A percentile compares a stretch with the other conserved stretches of the same genome.
Evolutionary conservation across 2,797 vertebrate genomes (phyloP).

Genomic region (Xenops minutus): DNA sequence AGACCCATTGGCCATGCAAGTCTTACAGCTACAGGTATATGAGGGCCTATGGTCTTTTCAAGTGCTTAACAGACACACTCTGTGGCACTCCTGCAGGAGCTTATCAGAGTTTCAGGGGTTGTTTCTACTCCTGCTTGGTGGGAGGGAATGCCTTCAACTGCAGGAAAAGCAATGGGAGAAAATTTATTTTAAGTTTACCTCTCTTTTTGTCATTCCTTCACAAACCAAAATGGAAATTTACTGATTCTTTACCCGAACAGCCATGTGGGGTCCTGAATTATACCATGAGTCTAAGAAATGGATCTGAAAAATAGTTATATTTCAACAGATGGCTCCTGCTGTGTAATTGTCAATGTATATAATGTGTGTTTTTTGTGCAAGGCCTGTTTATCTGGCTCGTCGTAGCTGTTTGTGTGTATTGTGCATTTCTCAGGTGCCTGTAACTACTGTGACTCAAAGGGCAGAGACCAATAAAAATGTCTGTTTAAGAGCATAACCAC

Average conservation of each 20-base stretch:
- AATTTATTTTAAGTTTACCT: background rate
- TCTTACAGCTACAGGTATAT: background rate
- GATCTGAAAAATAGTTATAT: background rate
- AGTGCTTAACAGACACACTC: background rate
- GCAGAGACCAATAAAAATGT: slow-evolving; percentile 52
- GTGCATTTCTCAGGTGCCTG: background rate
- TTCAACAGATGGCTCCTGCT: background rate
- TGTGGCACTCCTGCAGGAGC: background rate
- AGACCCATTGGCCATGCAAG: background rate
- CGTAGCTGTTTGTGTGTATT: background rate
- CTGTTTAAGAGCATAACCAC: slow-evolving; percentile 31
- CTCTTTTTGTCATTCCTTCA: background rate
- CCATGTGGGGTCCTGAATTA: background rate
- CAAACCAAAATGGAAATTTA: background rate
- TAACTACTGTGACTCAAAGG: slow-evolving; percentile 1
- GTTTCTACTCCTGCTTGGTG: background rate
- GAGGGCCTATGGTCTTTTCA: background rate
- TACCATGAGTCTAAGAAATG: background rate
- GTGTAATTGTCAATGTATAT: background rate
- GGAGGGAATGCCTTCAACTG: background rate
- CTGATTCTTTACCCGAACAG: background rate
- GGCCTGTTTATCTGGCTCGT: background rate
- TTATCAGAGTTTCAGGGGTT: background rate
- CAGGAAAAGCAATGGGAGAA: background rate
- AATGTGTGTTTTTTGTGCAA: background rate